Evolutionary conservation across 2,113 vertebrate genomes (phyloP).

Genomic region (Meleagris gallopavo): DNA sequence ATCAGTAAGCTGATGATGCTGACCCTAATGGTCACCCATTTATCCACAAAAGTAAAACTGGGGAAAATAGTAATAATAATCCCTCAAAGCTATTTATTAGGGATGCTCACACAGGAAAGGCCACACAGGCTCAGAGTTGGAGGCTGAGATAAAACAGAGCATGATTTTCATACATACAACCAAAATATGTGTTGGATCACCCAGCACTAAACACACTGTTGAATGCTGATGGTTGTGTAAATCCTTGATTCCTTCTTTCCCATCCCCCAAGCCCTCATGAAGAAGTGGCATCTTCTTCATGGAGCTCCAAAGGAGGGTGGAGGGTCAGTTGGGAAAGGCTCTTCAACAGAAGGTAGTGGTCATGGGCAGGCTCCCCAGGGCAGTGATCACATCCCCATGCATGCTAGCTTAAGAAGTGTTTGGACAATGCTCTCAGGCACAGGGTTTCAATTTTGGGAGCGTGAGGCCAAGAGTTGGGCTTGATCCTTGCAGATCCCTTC

Average conservation of each 20-base stretch:
- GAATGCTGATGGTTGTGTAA: no score
- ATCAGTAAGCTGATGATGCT: accelerated
- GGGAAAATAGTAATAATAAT: neutral
- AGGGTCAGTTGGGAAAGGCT: no score
- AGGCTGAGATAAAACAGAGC: neutral
- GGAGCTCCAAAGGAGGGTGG: no score
- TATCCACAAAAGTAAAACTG: neutral
- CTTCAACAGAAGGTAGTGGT: no score
- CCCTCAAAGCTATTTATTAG: neutral
- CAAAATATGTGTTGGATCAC: no score
- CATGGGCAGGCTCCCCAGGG: no score
- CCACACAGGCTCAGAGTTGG: neutral
- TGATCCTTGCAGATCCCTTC: neutral
- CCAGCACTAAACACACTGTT: no score
- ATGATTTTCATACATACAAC: neutral
- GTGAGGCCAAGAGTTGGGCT: neutral
- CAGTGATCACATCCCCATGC: no score
- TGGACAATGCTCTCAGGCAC: neutral
- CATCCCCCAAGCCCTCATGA: no score
- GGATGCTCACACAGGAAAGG: neutral
- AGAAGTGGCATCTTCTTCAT: no score
- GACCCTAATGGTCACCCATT: neutral
- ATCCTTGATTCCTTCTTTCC: no score
- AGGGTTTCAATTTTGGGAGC: neutral
- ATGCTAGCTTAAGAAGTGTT: no score